These are phyloP conservation scores for Tadarida brasiliensis DNA, from an alignment of 2,797 vertebrate species.

Conservation along the genomic window DNA sequence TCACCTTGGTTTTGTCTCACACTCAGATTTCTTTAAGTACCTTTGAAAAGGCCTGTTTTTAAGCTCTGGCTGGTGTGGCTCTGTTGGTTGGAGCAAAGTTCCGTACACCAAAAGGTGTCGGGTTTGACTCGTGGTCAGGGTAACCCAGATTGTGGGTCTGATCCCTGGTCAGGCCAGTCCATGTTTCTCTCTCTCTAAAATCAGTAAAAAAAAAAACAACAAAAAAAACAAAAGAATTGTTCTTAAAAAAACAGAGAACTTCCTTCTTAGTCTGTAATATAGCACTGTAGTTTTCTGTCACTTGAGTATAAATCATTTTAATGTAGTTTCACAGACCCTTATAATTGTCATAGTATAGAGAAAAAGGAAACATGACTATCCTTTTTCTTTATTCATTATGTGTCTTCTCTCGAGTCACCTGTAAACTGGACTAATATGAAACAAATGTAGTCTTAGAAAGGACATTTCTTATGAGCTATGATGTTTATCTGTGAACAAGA, in stretches of 20 bases:
- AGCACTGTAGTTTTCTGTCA: not conserved
- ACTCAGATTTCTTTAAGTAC: constrained; percentile 56
- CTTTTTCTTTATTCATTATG: constrained; percentile 44
- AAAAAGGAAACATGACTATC: constrained; percentile 27
- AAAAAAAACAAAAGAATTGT: not conserved
- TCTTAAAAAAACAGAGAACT: constrained; percentile 46
- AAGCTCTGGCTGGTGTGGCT: not conserved
- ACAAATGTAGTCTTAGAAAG: constrained; percentile 48
- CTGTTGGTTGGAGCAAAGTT: not conserved
- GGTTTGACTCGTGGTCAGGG: not conserved
- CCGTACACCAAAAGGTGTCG: not conserved
- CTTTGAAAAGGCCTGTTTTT: constrained; percentile 57
- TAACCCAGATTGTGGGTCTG: not conserved
- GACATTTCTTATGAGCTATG: not conserved
- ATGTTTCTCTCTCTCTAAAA: too few relatives aligned
- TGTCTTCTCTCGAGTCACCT: constrained; percentile 33
- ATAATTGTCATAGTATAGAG: not conserved
- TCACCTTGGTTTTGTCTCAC: constrained; percentile 45
- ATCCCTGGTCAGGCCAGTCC: too few relatives aligned
- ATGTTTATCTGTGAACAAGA: not conserved
- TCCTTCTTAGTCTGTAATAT: not conserved
- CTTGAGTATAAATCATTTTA: constrained; percentile 38
- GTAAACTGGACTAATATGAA: constrained; percentile 18
- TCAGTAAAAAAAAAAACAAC: too few relatives aligned
- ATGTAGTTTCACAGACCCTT: constrained; percentile 36